Conservation (phyloP, 2,797 vertebrate genomes). For the Spizella passerina region DNA sequence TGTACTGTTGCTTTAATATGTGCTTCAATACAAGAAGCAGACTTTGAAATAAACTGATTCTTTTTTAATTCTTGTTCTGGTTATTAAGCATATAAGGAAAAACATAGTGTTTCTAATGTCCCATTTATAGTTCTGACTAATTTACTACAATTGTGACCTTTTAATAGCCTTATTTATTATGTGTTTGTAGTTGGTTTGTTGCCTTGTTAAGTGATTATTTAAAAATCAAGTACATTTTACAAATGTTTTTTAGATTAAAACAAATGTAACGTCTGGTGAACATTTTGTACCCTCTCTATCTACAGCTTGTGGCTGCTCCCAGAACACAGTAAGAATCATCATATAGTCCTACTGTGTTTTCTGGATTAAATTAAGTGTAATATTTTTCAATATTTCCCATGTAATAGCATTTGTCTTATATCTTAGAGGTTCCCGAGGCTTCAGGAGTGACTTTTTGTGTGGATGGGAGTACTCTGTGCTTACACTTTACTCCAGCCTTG, state of each 20-base stretch:
- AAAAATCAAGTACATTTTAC: slow-evolving; percentile 72
- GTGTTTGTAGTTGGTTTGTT: slow-evolving; percentile 68
- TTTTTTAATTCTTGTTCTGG: slow-evolving; percentile 84
- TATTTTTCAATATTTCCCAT: slow-evolving; percentile 57
- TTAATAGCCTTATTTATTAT: slow-evolving; percentile 77
- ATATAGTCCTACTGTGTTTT: slow-evolving; percentile 9
- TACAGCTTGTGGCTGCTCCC: slow-evolving; percentile 59
- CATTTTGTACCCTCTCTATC: slow-evolving; percentile 61
- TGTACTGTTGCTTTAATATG: slow-evolving; percentile 99
- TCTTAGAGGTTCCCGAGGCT: slow-evolving; percentile 26
- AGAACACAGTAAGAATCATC: background rate
- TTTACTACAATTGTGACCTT: slow-evolving; percentile 73
- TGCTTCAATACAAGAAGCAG: slow-evolving; percentile 99
- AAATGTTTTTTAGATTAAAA: slow-evolving; percentile 63
- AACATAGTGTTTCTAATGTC: slow-evolving; percentile 69
- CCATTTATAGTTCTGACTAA: slow-evolving; percentile 72
- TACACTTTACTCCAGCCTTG: background rate
- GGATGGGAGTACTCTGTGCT: background rate
- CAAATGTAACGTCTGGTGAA: slow-evolving; percentile 71
- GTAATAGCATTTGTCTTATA: slow-evolving; percentile 68
- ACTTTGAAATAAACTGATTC: slow-evolving; percentile 96
- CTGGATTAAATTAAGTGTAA: slow-evolving; percentile 59
- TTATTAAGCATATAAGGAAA: slow-evolving; percentile 76
- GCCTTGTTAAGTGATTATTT: slow-evolving; percentile 76
- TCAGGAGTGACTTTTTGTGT: background rate